Evolutionary conservation across 2,888 invertebrate genomes (phyloP).

Genomic region (Caenorhabditis japonica): DNA sequence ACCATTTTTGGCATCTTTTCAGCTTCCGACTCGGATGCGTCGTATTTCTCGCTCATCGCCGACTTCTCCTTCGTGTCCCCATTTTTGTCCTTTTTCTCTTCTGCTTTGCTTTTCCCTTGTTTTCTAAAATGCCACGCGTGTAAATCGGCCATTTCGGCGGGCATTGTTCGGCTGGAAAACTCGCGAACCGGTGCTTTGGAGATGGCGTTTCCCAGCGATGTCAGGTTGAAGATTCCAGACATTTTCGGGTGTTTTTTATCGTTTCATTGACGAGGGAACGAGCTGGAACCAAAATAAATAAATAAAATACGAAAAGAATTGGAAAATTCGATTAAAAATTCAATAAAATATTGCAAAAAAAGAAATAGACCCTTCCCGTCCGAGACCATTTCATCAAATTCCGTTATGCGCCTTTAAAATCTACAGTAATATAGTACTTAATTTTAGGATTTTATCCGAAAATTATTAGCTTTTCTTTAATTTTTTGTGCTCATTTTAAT

Average conservation of each 20-base stretch:
- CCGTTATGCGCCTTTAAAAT: not conserved
- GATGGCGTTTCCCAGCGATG: not conserved
- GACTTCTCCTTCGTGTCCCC: too few species aligned
- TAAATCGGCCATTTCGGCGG: not conserved
- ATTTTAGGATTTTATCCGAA: not conserved
- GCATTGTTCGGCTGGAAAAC: not conserved
- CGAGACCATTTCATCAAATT: not conserved
- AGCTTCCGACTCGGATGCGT: too few species aligned
- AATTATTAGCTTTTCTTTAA: not conserved
- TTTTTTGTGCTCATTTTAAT: not conserved
- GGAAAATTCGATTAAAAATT: too few species aligned
- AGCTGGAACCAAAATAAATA: too few species aligned
- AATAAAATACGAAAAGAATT: not conserved
- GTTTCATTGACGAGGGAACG: too few species aligned
- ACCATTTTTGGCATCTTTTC: too few species aligned
- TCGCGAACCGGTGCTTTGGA: not conserved
- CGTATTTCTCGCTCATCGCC: too few species aligned
- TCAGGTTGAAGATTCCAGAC: not conserved
- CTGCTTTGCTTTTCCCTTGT: too few species aligned
- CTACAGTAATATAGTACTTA: too few species aligned
- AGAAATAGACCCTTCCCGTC: too few species aligned
- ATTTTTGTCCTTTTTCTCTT: too few species aligned
- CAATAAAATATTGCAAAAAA: not conserved
- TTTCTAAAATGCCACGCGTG: not conserved
- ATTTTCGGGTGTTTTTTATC: not conserved